These are phyloP conservation scores for Tauraco hartlaubi DNA, from an alignment of 2,797 vertebrate genomes.

Conservation along the genomic window DNA sequence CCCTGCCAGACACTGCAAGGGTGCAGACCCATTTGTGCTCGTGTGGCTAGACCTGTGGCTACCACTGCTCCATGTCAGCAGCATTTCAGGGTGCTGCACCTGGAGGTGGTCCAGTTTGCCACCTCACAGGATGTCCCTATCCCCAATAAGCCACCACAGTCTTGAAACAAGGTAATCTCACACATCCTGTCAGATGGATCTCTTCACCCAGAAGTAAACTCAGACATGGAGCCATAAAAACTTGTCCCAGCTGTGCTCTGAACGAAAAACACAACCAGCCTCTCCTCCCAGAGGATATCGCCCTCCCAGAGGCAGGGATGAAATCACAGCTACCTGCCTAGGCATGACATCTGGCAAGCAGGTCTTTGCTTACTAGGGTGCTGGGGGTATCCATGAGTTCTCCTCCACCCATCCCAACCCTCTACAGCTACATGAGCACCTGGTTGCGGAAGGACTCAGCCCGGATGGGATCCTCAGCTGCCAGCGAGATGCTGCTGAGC, in stretches of 20 bases:
- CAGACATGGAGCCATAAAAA: not conserved
- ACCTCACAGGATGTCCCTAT: not conserved
- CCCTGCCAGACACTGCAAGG: not conserved
- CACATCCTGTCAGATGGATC: not conserved
- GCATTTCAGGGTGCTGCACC: not conserved
- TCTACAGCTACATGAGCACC: constrained; percentile 67
- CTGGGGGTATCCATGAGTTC: not conserved
- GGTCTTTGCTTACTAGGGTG: not conserved
- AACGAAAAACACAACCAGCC: not conserved
- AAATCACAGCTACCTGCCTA: not conserved
- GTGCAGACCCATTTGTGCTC: not conserved
- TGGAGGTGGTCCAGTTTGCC: not conserved
- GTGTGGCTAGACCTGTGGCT: not conserved
- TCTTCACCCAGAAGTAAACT: not conserved
- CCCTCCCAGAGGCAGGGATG: not conserved
- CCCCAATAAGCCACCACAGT: not conserved
- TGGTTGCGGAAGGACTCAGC: constrained; percentile 92
- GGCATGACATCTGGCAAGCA: not conserved
- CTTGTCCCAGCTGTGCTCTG: not conserved
- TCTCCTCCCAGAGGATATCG: not conserved
- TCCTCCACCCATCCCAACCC: not conserved
- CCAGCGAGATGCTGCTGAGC: constrained; percentile 95
- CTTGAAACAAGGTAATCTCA: not conserved
- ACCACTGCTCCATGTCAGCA: not conserved
- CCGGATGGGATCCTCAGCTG: constrained; percentile 96